Evolutionary conservation across 2,888 invertebrate genomes (phyloP).

Genomic region (Protonemura montana): DNA sequence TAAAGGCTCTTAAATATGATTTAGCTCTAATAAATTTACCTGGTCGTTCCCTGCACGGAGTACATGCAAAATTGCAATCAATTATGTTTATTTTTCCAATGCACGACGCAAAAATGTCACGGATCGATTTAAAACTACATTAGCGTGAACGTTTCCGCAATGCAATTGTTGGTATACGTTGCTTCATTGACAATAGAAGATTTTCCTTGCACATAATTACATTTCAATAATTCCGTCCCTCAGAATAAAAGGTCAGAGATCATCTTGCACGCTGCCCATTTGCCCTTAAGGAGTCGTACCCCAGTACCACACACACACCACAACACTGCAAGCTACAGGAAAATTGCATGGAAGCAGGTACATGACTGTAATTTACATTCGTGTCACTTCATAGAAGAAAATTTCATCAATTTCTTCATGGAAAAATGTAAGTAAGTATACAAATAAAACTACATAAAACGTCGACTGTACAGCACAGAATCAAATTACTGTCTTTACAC

Average conservation of each 20-base stretch:
- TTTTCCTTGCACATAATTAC: neutral
- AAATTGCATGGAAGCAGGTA: neutral
- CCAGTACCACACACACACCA: neutral
- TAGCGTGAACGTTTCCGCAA: neutral
- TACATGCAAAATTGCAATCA: neutral
- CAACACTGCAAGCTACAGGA: neutral
- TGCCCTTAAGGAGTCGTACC: neutral
- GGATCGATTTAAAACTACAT: neutral
- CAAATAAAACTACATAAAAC: neutral
- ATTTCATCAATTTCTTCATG: neutral
- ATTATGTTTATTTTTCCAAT: neutral
- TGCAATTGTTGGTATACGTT: conserved; percentile 5
- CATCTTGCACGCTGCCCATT: neutral
- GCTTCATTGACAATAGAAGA: neutral
- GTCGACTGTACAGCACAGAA: neutral
- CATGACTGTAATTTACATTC: neutral
- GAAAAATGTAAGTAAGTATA: neutral
- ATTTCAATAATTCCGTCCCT: neutral
- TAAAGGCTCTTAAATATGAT: neutral
- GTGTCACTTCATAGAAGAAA: conserved; percentile 12
- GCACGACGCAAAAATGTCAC: neutral
- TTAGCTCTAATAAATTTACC: neutral
- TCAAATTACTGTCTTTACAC: neutral
- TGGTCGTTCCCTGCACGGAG: neutral
- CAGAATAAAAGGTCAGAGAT: neutral